Evolutionary conservation across 2,113 vertebrate species (phyloP).

Genomic region (Paramormyrops kingsleyae): DNA sequence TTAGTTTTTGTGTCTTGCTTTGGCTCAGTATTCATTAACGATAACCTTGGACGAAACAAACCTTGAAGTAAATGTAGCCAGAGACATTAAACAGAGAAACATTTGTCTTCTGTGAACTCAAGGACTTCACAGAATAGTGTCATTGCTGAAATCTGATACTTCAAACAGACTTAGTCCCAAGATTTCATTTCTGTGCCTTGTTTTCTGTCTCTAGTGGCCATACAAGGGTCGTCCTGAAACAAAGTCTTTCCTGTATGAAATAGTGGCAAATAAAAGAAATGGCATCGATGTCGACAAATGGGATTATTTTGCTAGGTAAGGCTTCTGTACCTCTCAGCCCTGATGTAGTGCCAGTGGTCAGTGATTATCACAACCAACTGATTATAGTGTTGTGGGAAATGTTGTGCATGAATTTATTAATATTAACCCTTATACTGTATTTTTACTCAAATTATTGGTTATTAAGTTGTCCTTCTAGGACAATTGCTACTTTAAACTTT

Average conservation of each 20-base stretch:
- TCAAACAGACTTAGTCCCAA: background rate
- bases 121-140: background rate
- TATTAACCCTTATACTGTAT: background rate
- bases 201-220: constrained; percentile 60
- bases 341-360: background rate
- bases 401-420: background rate
- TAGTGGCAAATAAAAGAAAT: constrained; percentile 87
- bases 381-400: background rate
- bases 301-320: constrained; percentile 95
- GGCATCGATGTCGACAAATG: constrained; percentile 97
- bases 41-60: background rate
- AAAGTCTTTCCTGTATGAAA: constrained; percentile 91
- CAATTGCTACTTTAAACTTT: background rate
- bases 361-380: background rate
- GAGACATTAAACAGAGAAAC: background rate
- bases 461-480: background rate
- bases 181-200: background rate
- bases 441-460: background rate
- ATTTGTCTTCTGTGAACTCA: background rate
- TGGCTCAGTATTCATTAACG: background rate
- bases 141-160: background rate
- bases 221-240: constrained; percentile 73
- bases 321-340: background rate
- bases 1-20: background rate
- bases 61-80: background rate